Base-by-base conservation (phyloP, 1,140 invertebrate species). In the Thrips palmi region DNA sequence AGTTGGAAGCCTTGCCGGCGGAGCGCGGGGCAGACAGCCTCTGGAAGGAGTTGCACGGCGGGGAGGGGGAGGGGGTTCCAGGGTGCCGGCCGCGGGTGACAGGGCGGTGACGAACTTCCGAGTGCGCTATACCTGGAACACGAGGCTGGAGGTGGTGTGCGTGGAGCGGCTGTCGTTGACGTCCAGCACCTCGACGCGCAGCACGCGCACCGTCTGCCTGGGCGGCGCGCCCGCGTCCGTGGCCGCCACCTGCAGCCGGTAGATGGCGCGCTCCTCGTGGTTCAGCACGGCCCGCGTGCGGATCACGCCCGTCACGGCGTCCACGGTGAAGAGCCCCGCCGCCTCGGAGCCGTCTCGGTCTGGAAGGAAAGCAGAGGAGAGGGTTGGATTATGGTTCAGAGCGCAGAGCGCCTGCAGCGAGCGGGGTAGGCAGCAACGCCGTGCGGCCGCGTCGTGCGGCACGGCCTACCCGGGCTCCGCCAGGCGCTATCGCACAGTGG, bases 101-200 rank as follows among this genome's bases (percentile, higher is more conserved):
- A 38, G 37, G 20, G 27, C 33, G 33, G 32, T 20, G 25, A 35
- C 21, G 21, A 39, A 27, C 6, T 21, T 3, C 14, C 4, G 21
- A 24, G 15, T 12, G 36, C 3, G 6, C 33, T 46, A 63, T 55
- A 86, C 80, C 62, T 73, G 76, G 59, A 89, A 89, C 34, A 73
- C 71, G 44, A 91, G 64, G 57, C 82, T 88, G 37, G 83, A 87
- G 49, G 81, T 85, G 25, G 81, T 83, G 57, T 91, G 92, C 35
- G 77, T 85, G 19, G 86, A 87, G 48, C 83, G 66, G 57, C 87
- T 84, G 55, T 93, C 86, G 54, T 89, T 88, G 28, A 92, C 64
- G 54, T 91, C 84, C 45, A 88, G 58, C 14, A 93, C 85, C 58
- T 87, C 80, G 15, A 94, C 76, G 46, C 83, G 70, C 19, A 88